A percentile compares a stretch with the other conserved stretches of the same genome.
These are phyloP conservation scores for Turritopsis dohrnii DNA, from an alignment of 30 jellyfish, hydroid and myxozoan species.

Conservation along the genomic window DNA sequence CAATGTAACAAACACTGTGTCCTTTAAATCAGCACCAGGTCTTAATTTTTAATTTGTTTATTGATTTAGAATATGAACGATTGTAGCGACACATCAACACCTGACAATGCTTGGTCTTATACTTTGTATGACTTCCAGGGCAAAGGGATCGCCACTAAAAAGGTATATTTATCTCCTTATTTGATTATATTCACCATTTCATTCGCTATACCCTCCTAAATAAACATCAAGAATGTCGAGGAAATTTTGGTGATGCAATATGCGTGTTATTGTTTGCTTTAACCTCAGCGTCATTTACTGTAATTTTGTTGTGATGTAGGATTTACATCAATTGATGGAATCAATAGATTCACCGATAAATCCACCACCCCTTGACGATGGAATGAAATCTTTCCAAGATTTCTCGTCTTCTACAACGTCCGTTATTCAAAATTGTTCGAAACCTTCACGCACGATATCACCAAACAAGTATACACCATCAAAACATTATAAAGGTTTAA, in stretches of 20 bases:
- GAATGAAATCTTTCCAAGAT: neutral
- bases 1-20: neutral
- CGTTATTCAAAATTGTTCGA: neutral
- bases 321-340: constrained; percentile 26
- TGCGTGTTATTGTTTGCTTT: too few species aligned
- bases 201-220: too few species aligned
- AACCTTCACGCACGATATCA: constrained; percentile 3
- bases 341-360: constrained; percentile 11
- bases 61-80: neutral
- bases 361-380: neutral
- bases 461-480: constrained; percentile 26
- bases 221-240: too few species aligned
- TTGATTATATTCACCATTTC: neutral
- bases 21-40: neutral
- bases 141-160: constrained; percentile 23
- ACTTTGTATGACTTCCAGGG: constrained; percentile 33
- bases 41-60: too few species aligned
- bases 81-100: neutral
- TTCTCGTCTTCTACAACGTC: neutral
- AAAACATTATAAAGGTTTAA: constrained; percentile 35
- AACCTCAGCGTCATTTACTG: too few species aligned
- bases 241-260: too few species aligned
- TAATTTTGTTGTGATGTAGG: constrained; percentile 16
- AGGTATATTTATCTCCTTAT: neutral
- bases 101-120: constrained; percentile 20